Evolutionary conservation across 2,113 vertebrate species (phyloP).

Genomic region (Lota lota): DNA sequence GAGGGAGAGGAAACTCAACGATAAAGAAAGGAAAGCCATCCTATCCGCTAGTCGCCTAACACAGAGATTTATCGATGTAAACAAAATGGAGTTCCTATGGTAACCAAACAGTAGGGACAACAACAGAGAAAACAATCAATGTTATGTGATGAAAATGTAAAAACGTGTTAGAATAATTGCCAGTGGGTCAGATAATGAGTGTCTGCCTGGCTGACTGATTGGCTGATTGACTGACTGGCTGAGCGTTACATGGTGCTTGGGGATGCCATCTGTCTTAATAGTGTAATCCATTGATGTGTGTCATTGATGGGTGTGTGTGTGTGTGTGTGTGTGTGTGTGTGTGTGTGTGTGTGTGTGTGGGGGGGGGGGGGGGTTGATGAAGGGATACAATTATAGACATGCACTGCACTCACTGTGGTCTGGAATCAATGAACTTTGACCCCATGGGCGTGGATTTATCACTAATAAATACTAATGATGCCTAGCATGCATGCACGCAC

Average conservation of each 20-base stretch:
- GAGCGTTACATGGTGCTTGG: slow-evolving; percentile 43
- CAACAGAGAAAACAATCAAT: not conserved
- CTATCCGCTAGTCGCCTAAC: not conserved
- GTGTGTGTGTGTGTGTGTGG: not conserved
- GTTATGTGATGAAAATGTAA: not conserved
- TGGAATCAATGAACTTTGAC: slow-evolving; percentile 56
- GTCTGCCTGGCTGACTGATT: not conserved
- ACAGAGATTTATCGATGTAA: not conserved
- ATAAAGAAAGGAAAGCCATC: not conserved
- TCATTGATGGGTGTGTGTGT: no score
- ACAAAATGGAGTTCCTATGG: not conserved
- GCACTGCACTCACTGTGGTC: slow-evolving; percentile 33
- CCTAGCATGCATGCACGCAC: slow-evolving; percentile 5
- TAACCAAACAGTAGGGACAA: not conserved
- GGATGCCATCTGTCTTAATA: slow-evolving; percentile 55
- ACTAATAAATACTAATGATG: slow-evolving; percentile 27
- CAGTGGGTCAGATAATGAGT: not conserved
- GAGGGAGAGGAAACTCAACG: not conserved
- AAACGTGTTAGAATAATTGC: not conserved
- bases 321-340: no score
- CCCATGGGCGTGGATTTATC: slow-evolving; percentile 1
- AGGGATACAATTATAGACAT: slow-evolving; percentile 32
- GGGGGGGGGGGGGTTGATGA: not conserved
- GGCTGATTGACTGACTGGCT: not conserved
- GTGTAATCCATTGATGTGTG: slow-evolving; percentile 45